Conservation (phyloP, 2,888 invertebrate genomes). For the Pyrgus malvae region DNA sequence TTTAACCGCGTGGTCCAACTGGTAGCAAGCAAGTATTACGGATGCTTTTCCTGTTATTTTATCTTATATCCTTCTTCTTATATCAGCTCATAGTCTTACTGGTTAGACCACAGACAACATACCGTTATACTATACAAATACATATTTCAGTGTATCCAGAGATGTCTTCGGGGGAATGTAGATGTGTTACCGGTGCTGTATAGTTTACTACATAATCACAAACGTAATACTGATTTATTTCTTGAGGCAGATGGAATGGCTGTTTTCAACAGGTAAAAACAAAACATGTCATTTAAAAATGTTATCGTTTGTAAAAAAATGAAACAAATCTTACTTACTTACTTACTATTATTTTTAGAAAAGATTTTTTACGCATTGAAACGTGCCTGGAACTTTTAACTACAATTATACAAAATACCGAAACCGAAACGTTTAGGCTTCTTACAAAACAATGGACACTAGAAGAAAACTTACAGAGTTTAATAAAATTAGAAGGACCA, state of each 20-base stretch:
- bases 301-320: too few relatives aligned
- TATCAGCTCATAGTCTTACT: too few relatives aligned
- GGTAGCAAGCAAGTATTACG: too few relatives aligned
- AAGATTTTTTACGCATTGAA: conserved; percentile 50
- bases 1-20: too few relatives aligned
- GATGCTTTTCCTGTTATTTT: too few relatives aligned
- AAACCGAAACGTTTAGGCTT: conserved; percentile 16
- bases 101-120: too few relatives aligned
- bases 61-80: too few relatives aligned
- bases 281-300: not conserved
- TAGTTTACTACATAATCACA: conserved; percentile 53
- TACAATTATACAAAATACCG: conserved; percentile 47
- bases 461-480: conserved; percentile 42
- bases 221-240: conserved; percentile 53
- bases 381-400: conserved; percentile 57
- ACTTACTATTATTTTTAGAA: conserved; percentile 33
- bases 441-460: conserved; percentile 38
- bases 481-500: conserved; percentile 46
- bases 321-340: not conserved
- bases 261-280: conserved; percentile 57
- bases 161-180: conserved; percentile 46
- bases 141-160: conserved; percentile 55
- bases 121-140: not conserved
- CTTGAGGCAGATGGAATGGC: conserved; percentile 53
- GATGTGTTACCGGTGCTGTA: conserved; percentile 56